These are phyloP conservation scores for Maniola hyperantus DNA, from an alignment of 2,888 invertebrate genomes.

Conservation along the genomic window DNA sequence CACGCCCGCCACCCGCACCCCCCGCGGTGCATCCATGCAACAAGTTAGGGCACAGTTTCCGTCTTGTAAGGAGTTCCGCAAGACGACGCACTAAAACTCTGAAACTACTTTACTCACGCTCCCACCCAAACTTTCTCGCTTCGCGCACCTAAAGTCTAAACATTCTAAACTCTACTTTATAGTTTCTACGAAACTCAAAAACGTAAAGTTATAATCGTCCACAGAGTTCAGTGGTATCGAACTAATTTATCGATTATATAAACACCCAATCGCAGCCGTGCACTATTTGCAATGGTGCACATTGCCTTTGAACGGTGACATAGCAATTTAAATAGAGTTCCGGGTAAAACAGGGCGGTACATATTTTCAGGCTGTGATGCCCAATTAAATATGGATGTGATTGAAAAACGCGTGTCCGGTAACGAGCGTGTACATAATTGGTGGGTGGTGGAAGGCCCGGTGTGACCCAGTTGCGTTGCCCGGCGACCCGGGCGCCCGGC, in stretches of 20 bases:
- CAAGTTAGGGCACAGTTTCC: conserved; percentile 75
- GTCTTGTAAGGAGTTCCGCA: conserved; percentile 72
- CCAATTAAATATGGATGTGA: conserved; percentile 83
- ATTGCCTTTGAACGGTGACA: conserved; percentile 39
- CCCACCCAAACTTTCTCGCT: conserved; percentile 20
- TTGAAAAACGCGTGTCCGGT: conserved; percentile 83
- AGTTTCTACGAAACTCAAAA: not conserved
- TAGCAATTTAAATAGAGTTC: conserved; percentile 53
- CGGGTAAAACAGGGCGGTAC: conserved; percentile 72
- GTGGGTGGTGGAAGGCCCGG: conserved; percentile 76
- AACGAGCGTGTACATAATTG: conserved; percentile 83
- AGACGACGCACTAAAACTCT: conserved; percentile 47
- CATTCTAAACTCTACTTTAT: not conserved
- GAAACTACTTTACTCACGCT: conserved; percentile 37
- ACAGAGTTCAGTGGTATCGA: conserved; percentile 1
- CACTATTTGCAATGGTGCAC: conserved; percentile 33
- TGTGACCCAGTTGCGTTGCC: conserved; percentile 81
- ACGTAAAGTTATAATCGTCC: not conserved
- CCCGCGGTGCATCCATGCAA: conserved; percentile 79
- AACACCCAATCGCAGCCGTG: conserved; percentile 14
- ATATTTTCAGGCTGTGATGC: conserved; percentile 80
- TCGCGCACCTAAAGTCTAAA: not conserved
- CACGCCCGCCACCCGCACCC: conserved; percentile 55
- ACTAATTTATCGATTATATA: conserved; percentile 27
- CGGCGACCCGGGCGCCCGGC: conserved; percentile 70